Evolutionary conservation across 64 coral and sea anemone genomes (phyloP), one percentile per base, ranked within the genome.

Genomic region (Stichodactyla mertensii): DNA sequence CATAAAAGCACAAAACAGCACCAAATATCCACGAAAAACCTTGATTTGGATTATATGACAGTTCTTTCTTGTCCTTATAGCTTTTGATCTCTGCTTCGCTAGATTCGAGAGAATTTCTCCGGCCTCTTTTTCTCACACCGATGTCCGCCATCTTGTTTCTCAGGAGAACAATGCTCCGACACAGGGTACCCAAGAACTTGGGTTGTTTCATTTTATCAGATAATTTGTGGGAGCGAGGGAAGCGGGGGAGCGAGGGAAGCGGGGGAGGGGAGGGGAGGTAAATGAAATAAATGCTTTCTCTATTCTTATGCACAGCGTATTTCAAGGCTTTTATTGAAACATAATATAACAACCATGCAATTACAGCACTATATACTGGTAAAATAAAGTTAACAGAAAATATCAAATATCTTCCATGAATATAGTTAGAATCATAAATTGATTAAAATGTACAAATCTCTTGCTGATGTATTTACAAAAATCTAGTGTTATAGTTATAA

Each of bases 11-110:
- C 4, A 79, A 19, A 83, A 80, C 82, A 28, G 51, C 23, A 55
- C 88, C 77, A 52, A 83, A 92, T 28, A 87, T 71, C 85, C 90
- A 92, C 1, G 78, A 81, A 81, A 55, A 81, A 20, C 78, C 78
- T 20, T 52, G 78, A n/a, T 74, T 74, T 28, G 12, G 4, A 5
- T 74, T 74, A 27, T 27, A 1, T 74, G 9, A 0, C 0, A 74
- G 8, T 19, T 74, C 69, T 74, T 74, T 23, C 12, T 74, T 74
- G 15, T 74, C 12, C 27, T 5, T 31, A 31, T 74, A 31, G 24
- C 69, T 12, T 74, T 31, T 74, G 26, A 4, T 28, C 27, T 74
- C 69, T 5, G 69, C 26, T 36, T 74, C 69, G 23, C 4, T 12
- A 31, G 24, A 31, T 74, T 74, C 69, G 1, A 74, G 69, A 74